These are phyloP conservation scores for Conops quadrifasciatus DNA, from an alignment of 2,888 invertebrate species.

Conservation along the genomic window DNA sequence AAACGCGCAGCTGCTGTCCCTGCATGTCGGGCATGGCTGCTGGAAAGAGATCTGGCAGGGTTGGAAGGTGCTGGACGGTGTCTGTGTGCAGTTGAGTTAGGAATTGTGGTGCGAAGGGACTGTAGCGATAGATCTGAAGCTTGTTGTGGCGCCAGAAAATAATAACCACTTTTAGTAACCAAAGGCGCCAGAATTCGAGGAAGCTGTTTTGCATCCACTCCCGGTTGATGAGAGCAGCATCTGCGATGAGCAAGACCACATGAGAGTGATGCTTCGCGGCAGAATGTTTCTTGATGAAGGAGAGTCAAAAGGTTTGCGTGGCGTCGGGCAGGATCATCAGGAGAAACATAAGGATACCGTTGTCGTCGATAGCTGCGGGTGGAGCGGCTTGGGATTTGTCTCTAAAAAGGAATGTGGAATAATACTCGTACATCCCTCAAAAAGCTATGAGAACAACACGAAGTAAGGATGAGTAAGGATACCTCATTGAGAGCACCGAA, in stretches of 20 bases:
- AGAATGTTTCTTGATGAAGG: constrained; percentile 57
- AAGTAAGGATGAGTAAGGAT: neutral
- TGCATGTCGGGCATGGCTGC: constrained; percentile 57
- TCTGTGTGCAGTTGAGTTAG: constrained; percentile 49
- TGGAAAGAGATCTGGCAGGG: constrained; percentile 54
- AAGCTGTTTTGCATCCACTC: constrained; percentile 66
- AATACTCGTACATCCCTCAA: too few relatives aligned
- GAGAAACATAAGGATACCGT: constrained; percentile 59
- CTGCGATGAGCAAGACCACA: constrained; percentile 55
- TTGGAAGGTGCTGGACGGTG: constrained; percentile 29
- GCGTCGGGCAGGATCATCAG: constrained; percentile 57
- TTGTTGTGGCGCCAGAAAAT: constrained; percentile 53
- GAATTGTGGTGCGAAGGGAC: constrained; percentile 66
- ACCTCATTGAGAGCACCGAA: constrained; percentile 58
- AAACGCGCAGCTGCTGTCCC: constrained; percentile 54
- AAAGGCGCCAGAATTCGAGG: constrained; percentile 67
- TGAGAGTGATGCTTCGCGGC: constrained; percentile 58
- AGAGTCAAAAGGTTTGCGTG: constrained; percentile 53
- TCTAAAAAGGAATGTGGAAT: constrained; percentile 44
- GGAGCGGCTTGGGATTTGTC: constrained; percentile 45
- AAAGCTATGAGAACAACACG: neutral
- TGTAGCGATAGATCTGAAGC: constrained; percentile 67
- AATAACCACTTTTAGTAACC: constrained; percentile 66
- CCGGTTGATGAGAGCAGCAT: constrained; percentile 47
- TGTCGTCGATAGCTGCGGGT: constrained; percentile 52